Evolutionary conservation across 2,888 invertebrate species (phyloP), one percentile per base, ranked within the genome.

Genomic region (Lumbricus terrestris): DNA sequence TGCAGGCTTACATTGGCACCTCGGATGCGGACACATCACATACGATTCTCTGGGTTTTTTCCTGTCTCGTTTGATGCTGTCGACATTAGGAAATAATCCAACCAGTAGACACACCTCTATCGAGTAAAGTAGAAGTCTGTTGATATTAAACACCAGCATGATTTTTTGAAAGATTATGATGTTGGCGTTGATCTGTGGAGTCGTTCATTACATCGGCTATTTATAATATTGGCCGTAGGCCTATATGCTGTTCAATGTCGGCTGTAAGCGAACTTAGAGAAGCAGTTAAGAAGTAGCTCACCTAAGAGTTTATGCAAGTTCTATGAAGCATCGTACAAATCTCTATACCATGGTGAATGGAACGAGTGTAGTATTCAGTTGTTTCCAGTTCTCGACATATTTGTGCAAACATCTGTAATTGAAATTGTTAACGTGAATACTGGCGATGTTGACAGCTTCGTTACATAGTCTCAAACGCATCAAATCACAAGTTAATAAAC

Each of bases 11-110:
- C 85, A 85, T 15, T 85, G 85, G 37, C 85, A 85, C 29, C 16
- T 85, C 85, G 85, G 85, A 85, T 85, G 85, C 35, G 85, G 85
- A 35, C 85, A 85, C 85, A 33, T 20, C 37, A 85, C 85, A 16
- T 85, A 85, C 4, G 85, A 85, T 85, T 85, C 85, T 35, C 85
- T 34, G 37, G 20, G 5, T 85, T 37, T 85, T 85, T 85, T 85
- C 85, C 85, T 85, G 35, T 85, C 85, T 85, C 85, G 35, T 15
- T 37, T 37, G 29, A 35, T 85, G 85, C 20, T 8, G 85, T 37
- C 34, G 23, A 18, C 85, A 85, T 34, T 15, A 85, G 85, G 35
- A 85, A 85, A 18, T 20, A 85, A 35, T 34, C 85, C 85, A 85
- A 37, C 85, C 85, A 85, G 85, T 23, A 85, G 16, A 8, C 34